These are phyloP conservation scores for Sebastolobus altivelis DNA, from an alignment of 2,797 vertebrate genomes.

Conservation along the genomic window DNA sequence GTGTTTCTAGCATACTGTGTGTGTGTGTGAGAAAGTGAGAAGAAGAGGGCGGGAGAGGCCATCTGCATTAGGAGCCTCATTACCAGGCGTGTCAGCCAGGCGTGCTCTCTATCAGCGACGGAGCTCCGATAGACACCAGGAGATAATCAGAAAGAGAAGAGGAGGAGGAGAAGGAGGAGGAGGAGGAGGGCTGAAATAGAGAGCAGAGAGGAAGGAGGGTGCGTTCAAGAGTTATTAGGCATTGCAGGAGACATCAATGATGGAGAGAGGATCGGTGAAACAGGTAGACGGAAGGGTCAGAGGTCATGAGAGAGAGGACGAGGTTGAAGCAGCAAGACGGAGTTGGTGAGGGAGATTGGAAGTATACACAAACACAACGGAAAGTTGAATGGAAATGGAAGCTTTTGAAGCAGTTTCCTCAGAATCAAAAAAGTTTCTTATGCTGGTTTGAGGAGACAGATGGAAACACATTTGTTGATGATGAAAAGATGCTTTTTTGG, in stretches of 20 bases:
- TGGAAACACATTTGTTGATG: background rate
- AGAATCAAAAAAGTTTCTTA: background rate
- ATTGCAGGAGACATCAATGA: constrained; percentile 35
- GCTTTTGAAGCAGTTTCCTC: background rate
- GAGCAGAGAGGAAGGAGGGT: constrained; percentile 44
- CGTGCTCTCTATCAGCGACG: constrained; percentile 73
- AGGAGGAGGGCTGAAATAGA: constrained; percentile 43
- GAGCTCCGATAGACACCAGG: constrained; percentile 70
- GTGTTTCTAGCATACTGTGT: constrained; percentile 40
- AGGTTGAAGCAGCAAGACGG: constrained; percentile 16
- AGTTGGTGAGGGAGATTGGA: background rate
- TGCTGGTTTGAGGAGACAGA: background rate
- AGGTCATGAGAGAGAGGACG: constrained; percentile 27
- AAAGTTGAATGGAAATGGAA: constrained; percentile 16
- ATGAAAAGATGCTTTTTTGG: constrained; percentile 1
- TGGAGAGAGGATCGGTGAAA: constrained; percentile 33
- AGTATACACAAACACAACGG: constrained; percentile 4
- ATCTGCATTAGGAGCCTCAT: constrained; percentile 81
- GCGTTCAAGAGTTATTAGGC: constrained; percentile 51
- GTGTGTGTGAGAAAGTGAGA: constrained; percentile 41
- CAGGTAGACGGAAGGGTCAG: constrained; percentile 35
- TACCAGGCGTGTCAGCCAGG: constrained; percentile 79
- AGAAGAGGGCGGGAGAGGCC: constrained; percentile 67
- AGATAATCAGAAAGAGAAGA: constrained; percentile 73
- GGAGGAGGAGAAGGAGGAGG: constrained; percentile 39